Evolutionary conservation across 2,888 invertebrate species (phyloP), one percentile per base, ranked within the genome.

Genomic region (Luffia ferchaultella): DNA sequence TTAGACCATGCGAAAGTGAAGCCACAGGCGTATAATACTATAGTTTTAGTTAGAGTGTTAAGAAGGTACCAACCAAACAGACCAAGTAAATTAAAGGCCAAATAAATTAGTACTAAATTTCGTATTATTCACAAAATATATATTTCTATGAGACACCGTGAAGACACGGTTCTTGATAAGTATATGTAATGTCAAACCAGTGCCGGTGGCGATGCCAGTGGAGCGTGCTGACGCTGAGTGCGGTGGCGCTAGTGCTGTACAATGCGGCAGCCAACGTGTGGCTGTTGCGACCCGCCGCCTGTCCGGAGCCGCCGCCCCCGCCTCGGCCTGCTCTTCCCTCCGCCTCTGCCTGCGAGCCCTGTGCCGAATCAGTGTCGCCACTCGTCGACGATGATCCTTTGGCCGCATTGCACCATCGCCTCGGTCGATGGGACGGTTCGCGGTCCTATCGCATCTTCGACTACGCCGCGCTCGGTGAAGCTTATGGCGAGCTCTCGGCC

Each of bases 361-460:
- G 76, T 58, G 57, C 63, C 44, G 76, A 77, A 51, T 67, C 76
- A 2, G 67, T 62, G 9, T 58, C 66, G 53, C 71, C 60, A 54
- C 53, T 62, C 0, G 49, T 68, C n/a, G 84, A 79, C 50, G 78
- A 79, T 52, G 76, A 78, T 50, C 79, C 87, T 0, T 80, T 88
- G 49, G 73, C 87, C 9, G 79, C 83, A 51, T 67, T 93, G 17
- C 89, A 93, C 64, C 69, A 92, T 16, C 83, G 86, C 48, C 78
- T 90, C 17, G 92, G 93, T 1, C 83, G 92, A 56, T 93, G 92
- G 91, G 94, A 94, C 58, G 86, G 87, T 53, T 86, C 88, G 15
- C 83, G 89, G 16, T 69, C 89, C 15, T 93, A 89, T 67, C 89
- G 88, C 61, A 85, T 90, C 58, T 93, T 90, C 68, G 93, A 94